Conservation (phyloP, 2,797 vertebrate genomes). For the Sebastes hubbsi region DNA sequence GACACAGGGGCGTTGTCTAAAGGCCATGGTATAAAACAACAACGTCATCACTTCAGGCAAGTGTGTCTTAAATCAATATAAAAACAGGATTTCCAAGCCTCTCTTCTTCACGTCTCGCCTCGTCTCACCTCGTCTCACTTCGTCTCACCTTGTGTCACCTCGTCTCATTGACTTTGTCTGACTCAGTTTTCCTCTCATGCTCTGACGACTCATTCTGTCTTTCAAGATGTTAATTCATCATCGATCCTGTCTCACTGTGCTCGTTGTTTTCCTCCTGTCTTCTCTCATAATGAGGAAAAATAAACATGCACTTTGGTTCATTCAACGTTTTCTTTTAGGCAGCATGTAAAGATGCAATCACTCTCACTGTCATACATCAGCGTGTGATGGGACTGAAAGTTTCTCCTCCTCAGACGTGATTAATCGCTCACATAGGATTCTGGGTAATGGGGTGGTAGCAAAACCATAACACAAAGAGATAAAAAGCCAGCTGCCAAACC, state of each 20-base stretch:
- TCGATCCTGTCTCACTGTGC: background rate
- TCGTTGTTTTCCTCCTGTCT: background rate
- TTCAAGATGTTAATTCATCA: background rate
- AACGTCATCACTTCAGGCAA: slow-evolving; percentile 38
- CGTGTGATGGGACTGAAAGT: background rate
- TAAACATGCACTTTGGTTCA: slow-evolving; percentile 71
- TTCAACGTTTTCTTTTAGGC: slow-evolving; percentile 41
- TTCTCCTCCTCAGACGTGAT: slow-evolving; percentile 12
- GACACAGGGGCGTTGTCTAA: slow-evolving; percentile 51
- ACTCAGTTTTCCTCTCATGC: background rate
- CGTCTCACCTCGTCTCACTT: too few relatives aligned
- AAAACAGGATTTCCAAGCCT: slow-evolving; percentile 30
- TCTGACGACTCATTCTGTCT: background rate
- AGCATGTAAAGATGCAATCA: slow-evolving; percentile 37
- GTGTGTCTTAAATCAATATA: slow-evolving; percentile 15
- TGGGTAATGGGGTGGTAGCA: background rate
- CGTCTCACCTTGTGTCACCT: background rate
- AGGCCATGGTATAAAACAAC: slow-evolving; percentile 64
- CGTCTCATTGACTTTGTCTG: background rate
- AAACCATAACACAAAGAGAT: slow-evolving; percentile 24
- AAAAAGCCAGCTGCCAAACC: slow-evolving; percentile 24
- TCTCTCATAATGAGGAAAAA: slow-evolving; percentile 29
- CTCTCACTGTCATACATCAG: background rate
- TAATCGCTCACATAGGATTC: slow-evolving; percentile 10
- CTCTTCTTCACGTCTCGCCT: background rate